Percentiles rank a stretch among this genome's conserved stretches.
These are phyloP conservation scores for Tribolium madens DNA, from an alignment of 1,140 invertebrate species.

Conservation along the genomic window DNA sequence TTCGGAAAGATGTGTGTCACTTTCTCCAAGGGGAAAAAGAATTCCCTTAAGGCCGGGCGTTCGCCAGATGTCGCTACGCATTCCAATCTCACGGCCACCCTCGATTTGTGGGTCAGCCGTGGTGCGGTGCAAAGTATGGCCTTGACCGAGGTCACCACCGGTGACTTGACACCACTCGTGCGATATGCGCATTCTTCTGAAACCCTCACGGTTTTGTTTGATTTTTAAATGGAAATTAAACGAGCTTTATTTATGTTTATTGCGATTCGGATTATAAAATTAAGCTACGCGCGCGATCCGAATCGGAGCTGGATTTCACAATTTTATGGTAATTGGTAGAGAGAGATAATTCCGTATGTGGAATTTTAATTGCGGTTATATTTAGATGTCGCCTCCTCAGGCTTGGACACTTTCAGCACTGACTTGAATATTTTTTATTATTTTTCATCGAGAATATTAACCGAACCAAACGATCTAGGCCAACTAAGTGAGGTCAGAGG, in stretches of 20 bases:
- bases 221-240: conserved; percentile 29
- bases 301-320: conserved; percentile 17
- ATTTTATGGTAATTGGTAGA: conserved; percentile 37
- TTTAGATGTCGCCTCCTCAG: conserved; percentile 24
- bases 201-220: not conserved
- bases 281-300: conserved; percentile 13
- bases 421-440: not conserved
- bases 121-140: conserved; percentile 18
- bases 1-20: conserved; percentile 17
- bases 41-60: not conserved
- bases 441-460: not conserved
- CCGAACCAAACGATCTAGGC: not conserved
- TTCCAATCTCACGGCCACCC: not conserved
- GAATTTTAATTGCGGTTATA: conserved; percentile 39
- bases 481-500: conserved; percentile 40
- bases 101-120: conserved; percentile 7
- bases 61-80: not conserved
- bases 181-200: not conserved
- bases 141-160: conserved; percentile 41
- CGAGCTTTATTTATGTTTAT: conserved; percentile 26
- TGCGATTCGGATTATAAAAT: conserved; percentile 35
- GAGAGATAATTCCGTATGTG: conserved; percentile 35
- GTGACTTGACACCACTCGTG: conserved; percentile 41
- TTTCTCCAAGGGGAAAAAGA: conserved; percentile 4
- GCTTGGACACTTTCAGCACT: not conserved